Base-by-base conservation (phyloP, 2,888 invertebrate genomes). In the Resseliella maxima region DNA sequence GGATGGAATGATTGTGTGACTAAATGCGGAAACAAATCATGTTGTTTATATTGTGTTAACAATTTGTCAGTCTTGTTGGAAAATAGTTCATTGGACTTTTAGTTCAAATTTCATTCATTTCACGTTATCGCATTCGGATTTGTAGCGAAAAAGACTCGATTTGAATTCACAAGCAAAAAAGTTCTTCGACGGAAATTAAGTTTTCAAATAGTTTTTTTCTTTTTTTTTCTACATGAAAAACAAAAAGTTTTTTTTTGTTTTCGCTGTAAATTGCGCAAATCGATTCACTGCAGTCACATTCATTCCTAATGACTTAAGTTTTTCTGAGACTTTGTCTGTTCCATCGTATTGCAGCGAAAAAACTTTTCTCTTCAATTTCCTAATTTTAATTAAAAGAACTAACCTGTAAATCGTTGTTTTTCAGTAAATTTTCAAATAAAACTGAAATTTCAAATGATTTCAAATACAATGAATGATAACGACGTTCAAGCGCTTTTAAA, bases 381-480 rank as follows among this genome's bases (percentile, higher is more conserved):
- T 5, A 31, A 31, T 72, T 35, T 72, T 72, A 18, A 31, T 59
- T 59, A 59, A 50, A 50, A 59, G 24, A 85, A 91, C 93, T 92
- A 90, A 94, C 94, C 92, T 92, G 92, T 89, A 92, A 94, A 89
- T 93, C 93, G 83, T 83, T n/a, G 38, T 83, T 83, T 89, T 94
- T 93, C 90, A 95, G 93, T 88, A 96, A 93, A 88, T 95, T 95
- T 91, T 98, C 98, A 90, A 98, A 93, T 90, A 96, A 95, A 92
- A 96, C 96, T 93, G 97, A 97, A 94, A 97, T 96, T 94, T 98
- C 98, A 89, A 97, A 93, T 86, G 97, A 96, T 89, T 96, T 93
- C 89, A 98, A 92, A 93, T 96, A 97, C 88, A 98, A 93, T 88
- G 95, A 94, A 91, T 97, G 97, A 96, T 97, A 98, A 90, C 97